phyloP scores from a whole-genome alignment of 2,797 vertebrate species.

The Lepilemur septentrionalis region DNA sequence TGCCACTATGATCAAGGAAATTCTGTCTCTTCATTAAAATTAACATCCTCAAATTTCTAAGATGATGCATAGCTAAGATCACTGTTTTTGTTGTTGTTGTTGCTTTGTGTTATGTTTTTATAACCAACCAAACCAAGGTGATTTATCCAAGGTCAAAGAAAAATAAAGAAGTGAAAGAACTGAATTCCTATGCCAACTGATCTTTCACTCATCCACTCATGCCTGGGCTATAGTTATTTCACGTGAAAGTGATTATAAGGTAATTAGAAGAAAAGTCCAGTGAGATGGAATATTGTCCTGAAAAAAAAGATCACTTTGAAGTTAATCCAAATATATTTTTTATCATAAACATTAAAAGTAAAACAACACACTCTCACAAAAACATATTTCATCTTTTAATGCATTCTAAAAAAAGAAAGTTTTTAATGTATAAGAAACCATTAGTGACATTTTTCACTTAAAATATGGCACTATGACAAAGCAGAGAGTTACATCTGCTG shows the following conservation, averaged over 20 bases:
- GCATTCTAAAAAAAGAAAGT: conserved; percentile 5
- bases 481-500: neutral
- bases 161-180: neutral
- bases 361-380: neutral
- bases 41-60: neutral
- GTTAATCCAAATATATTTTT: neutral
- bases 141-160: neutral
- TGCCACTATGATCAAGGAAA: neutral
- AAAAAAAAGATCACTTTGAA: conserved; percentile 14
- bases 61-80: neutral
- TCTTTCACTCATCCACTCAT: neutral
- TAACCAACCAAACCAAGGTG: neutral
- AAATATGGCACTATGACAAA: neutral
- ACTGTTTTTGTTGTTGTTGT: neutral
- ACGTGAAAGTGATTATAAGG: neutral
- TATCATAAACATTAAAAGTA: neutral
- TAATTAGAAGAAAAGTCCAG: neutral
- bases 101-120: neutral
- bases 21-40: neutral
- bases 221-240: neutral
- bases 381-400: conserved; percentile 2
- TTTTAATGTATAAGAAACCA: neutral
- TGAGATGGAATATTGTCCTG: neutral
- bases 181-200: neutral
- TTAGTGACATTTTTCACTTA: conserved; percentile 12